phyloP scores from a whole-genome alignment of 2,797 vertebrate genomes.

The Macropodus opercularis region DNA sequence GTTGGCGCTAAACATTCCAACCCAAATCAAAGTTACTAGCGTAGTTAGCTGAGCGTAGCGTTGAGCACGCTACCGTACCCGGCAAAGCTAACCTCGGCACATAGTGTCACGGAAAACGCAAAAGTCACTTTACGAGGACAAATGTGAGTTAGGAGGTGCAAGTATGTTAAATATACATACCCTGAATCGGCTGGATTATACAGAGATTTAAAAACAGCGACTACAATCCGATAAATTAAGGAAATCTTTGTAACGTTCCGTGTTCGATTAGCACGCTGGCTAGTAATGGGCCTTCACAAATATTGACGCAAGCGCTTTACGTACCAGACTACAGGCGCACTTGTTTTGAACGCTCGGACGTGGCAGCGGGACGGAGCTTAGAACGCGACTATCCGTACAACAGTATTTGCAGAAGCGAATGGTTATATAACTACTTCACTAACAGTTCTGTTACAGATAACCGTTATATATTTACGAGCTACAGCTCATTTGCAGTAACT shows the following conservation, averaged over 20 bases:
- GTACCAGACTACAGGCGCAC: not conserved
- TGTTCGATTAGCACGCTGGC: conserved; percentile 59
- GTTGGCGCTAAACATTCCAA: too few species aligned
- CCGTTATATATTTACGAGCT: too few species aligned
- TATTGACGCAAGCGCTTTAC: conserved; percentile 57
- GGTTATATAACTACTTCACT: not conserved
- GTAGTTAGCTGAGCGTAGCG: conserved; percentile 42
- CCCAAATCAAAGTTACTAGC: not conserved
- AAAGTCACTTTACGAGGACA: conserved; percentile 2
- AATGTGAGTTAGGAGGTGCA: not conserved
- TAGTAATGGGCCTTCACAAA: conserved; percentile 56
- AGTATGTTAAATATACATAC: conserved; percentile 50
- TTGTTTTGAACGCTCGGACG: conserved; percentile 36
- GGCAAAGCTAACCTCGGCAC: conserved; percentile 59
- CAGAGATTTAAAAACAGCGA: not conserved
- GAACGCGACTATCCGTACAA: too few species aligned
- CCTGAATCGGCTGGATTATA: conserved; percentile 24
- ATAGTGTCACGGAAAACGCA: conserved; percentile 14
- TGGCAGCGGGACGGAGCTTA: not conserved
- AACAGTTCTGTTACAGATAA: too few species aligned
- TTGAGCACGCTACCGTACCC: conserved; percentile 52
- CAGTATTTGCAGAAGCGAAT: not conserved
- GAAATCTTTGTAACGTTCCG: conserved; percentile 35
- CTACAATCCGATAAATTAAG: not conserved
- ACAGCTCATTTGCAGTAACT: too few species aligned